Conservation (phyloP, 2,888 invertebrate genomes). For the Macaria notata region DNA sequence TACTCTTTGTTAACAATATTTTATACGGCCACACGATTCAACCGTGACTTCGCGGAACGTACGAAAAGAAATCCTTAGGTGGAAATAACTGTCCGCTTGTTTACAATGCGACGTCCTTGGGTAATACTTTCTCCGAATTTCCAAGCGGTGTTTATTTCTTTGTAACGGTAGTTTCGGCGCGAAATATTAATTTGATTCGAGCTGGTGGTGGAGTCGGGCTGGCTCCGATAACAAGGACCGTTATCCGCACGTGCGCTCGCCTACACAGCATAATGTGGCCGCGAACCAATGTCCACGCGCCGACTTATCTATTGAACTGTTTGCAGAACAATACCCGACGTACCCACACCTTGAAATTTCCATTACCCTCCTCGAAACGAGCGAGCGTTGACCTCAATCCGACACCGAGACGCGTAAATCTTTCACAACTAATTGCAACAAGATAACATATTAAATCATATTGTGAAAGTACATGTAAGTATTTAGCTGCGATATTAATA, state of each 20-base stretch:
- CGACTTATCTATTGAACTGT: conserved; percentile 32
- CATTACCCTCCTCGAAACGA: conserved; percentile 18
- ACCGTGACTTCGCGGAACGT: conserved; percentile 21
- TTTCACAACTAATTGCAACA: conserved; percentile 15
- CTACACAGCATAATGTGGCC: conserved; percentile 51
- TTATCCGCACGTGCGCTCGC: conserved; percentile 67
- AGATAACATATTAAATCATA: conserved; percentile 9
- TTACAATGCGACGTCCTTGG: conserved; percentile 22
- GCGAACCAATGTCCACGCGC: conserved; percentile 32
- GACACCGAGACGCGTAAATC: conserved; percentile 3
- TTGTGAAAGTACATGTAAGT: conserved; percentile 9
- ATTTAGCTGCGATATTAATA: conserved; percentile 8
- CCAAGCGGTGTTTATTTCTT: conserved; percentile 15
- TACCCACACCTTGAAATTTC: conserved; percentile 26
- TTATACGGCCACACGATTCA: conserved; percentile 25
- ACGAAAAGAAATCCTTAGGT: conserved; percentile 14
- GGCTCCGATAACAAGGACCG: conserved; percentile 57
- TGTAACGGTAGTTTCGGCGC: conserved; percentile 27
- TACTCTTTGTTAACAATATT: conserved; percentile 40
- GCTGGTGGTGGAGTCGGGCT: conserved; percentile 26
- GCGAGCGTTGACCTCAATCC: conserved; percentile 17
- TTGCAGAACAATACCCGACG: conserved; percentile 27
- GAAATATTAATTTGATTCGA: conserved; percentile 42
- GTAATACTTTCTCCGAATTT: conserved; percentile 27
- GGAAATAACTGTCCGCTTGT: conserved; percentile 21